These are phyloP conservation scores for Drosophila funebris DNA, from an alignment of 1,140 invertebrate genomes.

Conservation along the genomic window DNA sequence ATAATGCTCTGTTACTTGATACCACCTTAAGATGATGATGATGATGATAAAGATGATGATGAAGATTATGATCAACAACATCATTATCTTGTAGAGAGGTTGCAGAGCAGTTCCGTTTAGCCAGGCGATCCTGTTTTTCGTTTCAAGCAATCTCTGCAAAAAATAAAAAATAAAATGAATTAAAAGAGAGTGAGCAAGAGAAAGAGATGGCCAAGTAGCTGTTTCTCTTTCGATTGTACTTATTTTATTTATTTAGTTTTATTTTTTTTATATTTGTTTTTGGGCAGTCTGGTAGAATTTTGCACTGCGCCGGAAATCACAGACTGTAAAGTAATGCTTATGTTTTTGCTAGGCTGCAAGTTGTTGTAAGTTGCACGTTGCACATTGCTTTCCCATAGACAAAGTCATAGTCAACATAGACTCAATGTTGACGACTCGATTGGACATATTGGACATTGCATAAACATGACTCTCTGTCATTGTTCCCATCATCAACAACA, in stretches of 20 bases:
- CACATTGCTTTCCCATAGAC: constrained; percentile 39
- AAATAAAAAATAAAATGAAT: background rate
- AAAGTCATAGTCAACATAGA: background rate
- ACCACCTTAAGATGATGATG: constrained; percentile 34
- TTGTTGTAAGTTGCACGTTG: constrained; percentile 6
- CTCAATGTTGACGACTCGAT: constrained; percentile 25
- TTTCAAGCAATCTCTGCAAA: background rate
- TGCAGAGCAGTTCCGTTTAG: constrained; percentile 66
- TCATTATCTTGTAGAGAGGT: constrained; percentile 26
- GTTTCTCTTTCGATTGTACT: background rate
- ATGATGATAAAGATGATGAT: too few species aligned
- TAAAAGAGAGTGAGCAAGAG: background rate
- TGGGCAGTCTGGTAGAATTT: constrained; percentile 40
- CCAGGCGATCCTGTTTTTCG: constrained; percentile 48
- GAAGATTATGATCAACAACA: constrained; percentile 4
- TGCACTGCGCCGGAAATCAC: constrained; percentile 38
- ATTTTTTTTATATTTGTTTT: background rate
- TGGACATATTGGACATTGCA: constrained; percentile 56
- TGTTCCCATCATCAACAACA: constrained; percentile 46
- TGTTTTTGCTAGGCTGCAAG: background rate
- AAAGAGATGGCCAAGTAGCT: background rate
- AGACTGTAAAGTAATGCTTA: constrained; percentile 18
- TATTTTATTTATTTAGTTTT: background rate
- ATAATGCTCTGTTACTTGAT: constrained; percentile 54
- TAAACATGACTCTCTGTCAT: constrained; percentile 52